Evolutionary conservation across 2,888 invertebrate species (phyloP).

Genomic region (Gnatocerus cornutus): DNA sequence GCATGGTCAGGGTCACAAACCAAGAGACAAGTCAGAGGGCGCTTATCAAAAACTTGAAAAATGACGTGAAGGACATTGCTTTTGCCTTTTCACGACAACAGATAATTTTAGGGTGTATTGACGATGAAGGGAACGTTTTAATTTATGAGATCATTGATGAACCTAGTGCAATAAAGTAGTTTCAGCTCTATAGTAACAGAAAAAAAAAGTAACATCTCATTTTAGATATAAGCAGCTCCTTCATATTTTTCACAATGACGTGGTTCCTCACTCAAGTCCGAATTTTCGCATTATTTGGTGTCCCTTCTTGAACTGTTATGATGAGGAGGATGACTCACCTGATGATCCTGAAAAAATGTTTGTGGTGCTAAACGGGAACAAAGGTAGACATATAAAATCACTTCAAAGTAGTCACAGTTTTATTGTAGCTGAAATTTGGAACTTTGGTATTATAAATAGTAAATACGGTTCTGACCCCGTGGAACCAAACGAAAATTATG

Average conservation of each 20-base stretch:
- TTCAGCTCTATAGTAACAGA: background rate
- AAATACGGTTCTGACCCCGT: conserved; percentile 70
- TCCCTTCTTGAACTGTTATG: conserved; percentile 87
- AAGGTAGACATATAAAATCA: conserved; percentile 69
- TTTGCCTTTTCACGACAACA: conserved; percentile 89
- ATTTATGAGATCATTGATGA: conserved; percentile 84
- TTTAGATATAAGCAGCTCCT: conserved; percentile 75
- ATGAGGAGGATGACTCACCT: conserved; percentile 74
- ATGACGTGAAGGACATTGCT: conserved; percentile 91
- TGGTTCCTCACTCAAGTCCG: conserved; percentile 55
- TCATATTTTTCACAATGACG: conserved; percentile 74
- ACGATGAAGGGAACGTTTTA: conserved; percentile 88
- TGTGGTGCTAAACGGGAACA: conserved; percentile 85
- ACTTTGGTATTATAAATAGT: conserved; percentile 71
- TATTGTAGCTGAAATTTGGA: conserved; percentile 73
- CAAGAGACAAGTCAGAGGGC: conserved; percentile 83
- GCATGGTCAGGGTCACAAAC: conserved; percentile 90
- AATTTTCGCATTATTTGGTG: conserved; percentile 88
- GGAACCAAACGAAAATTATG: conserved; percentile 67
- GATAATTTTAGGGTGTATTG: conserved; percentile 89
- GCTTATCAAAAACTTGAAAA: conserved; percentile 90
- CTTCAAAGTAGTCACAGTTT: background rate
- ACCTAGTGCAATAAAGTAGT: conserved; percentile 74
- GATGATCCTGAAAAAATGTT: conserved; percentile 85
- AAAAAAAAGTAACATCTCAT: background rate